Conservation (phyloP, 2,888 invertebrate genomes). For the Alentia gelatinosa region DNA sequence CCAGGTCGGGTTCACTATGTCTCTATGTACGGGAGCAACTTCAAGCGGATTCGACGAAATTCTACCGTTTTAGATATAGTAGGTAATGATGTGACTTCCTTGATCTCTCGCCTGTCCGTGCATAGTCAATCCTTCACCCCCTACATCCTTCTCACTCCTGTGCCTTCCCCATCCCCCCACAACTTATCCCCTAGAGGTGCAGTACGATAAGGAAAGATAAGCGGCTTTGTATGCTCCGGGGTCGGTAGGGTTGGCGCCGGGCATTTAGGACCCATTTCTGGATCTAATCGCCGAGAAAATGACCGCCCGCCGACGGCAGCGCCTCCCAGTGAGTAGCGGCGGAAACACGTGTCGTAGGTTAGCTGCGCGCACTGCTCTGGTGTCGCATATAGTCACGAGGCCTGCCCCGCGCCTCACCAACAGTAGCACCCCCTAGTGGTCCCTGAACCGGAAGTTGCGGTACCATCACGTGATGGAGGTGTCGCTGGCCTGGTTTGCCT, state of each 20-base stretch:
- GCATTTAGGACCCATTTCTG: background rate
- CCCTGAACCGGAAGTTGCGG: background rate
- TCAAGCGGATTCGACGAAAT: no score
- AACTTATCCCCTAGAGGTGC: background rate
- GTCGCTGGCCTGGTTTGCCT: no score
- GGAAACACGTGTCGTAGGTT: background rate
- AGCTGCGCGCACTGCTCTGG: background rate
- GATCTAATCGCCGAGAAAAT: conserved; percentile 17
- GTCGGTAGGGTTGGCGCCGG: background rate
- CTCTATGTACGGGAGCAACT: no score
- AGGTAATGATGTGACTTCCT: no score
- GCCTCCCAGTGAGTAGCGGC: background rate
- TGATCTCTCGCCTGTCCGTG: no score
- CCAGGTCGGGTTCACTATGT: no score
- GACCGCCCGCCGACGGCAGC: background rate
- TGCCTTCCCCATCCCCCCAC: background rate
- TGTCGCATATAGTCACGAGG: background rate
- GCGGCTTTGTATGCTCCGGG: background rate
- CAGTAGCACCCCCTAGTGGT: background rate
- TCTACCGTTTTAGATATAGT: no score
- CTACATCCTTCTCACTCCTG: background rate
- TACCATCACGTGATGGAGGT: background rate
- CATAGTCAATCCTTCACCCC: background rate
- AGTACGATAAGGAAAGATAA: background rate
- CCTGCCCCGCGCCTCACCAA: background rate